Evolutionary conservation across 2,113 vertebrate species (phyloP).

Genomic region (Sylvia atricapilla): DNA sequence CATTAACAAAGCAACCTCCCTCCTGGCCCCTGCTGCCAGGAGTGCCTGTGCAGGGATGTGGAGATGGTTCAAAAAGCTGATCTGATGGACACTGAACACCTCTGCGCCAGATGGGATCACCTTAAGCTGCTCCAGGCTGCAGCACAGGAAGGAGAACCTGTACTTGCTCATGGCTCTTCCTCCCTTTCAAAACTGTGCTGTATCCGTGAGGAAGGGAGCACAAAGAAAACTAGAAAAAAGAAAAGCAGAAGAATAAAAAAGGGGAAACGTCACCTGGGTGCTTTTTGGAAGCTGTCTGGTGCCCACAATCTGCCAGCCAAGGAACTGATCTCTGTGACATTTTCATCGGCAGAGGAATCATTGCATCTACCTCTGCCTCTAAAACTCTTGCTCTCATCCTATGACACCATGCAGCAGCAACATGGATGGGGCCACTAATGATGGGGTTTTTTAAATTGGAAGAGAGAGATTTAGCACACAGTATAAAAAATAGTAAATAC

Average conservation of each 20-base stretch:
- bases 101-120: neutral
- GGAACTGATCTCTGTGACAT: neutral
- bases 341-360: neutral
- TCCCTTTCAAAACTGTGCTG: neutral
- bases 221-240: neutral
- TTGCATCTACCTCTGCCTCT: neutral
- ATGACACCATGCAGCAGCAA: neutral
- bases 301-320: neutral
- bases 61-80: neutral
- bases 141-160: neutral
- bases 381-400: neutral
- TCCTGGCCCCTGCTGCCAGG: rapidly evolving
- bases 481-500: neutral
- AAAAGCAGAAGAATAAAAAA: neutral
- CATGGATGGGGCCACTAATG: rapidly evolving
- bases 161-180: neutral
- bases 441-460: neutral
- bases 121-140: neutral
- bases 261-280: neutral
- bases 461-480: neutral
- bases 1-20: rapidly evolving
- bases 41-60: rapidly evolving
- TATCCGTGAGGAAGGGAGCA: neutral
- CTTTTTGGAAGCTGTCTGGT: neutral
- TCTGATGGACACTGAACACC: neutral